These are phyloP conservation scores for Heliconius ethilla DNA, from an alignment of 2,888 invertebrate genomes.

Conservation along the genomic window DNA sequence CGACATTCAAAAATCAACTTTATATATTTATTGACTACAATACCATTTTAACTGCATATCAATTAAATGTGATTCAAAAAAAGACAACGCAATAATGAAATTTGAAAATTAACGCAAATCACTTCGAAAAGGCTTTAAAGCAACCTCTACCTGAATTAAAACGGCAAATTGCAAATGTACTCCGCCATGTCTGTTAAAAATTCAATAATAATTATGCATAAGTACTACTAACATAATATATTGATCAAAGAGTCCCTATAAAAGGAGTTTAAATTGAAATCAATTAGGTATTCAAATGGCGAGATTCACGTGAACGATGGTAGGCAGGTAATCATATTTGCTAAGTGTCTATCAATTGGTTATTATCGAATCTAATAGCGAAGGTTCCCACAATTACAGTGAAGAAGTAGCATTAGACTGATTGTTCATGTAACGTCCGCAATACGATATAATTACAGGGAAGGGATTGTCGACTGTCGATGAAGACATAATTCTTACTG, in stretches of 20 bases:
- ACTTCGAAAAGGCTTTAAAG: conserved; percentile 64
- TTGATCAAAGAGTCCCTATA: conserved; percentile 17
- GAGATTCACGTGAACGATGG: neutral
- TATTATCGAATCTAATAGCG: conserved; percentile 35
- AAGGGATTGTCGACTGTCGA: conserved; percentile 63
- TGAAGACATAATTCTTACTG: conserved; percentile 72
- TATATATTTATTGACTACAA: conserved; percentile 49
- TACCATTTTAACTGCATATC: conserved; percentile 44
- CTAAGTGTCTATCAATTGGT: conserved; percentile 29
- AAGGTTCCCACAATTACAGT: conserved; percentile 59
- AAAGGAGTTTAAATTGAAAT: neutral
- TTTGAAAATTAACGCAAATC: conserved; percentile 79
- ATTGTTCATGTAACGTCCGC: conserved; percentile 65
- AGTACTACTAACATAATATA: conserved; percentile 10
- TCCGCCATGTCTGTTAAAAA: conserved; percentile 34
- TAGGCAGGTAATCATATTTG: conserved; percentile 14
- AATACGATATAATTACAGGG: conserved; percentile 73
- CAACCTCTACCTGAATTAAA: conserved; percentile 64
- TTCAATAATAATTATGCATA: conserved; percentile 16
- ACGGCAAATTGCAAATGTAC: conserved; percentile 47
- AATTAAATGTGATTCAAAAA: conserved; percentile 57
- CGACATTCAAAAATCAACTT: conserved; percentile 54
- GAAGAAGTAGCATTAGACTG: conserved; percentile 70
- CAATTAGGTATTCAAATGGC: neutral
- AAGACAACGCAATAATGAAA: conserved; percentile 77